Evolutionary conservation across 2,888 invertebrate species (phyloP), one percentile per base, ranked within the genome.

Genomic region (Hemaris fuciformis): DNA sequence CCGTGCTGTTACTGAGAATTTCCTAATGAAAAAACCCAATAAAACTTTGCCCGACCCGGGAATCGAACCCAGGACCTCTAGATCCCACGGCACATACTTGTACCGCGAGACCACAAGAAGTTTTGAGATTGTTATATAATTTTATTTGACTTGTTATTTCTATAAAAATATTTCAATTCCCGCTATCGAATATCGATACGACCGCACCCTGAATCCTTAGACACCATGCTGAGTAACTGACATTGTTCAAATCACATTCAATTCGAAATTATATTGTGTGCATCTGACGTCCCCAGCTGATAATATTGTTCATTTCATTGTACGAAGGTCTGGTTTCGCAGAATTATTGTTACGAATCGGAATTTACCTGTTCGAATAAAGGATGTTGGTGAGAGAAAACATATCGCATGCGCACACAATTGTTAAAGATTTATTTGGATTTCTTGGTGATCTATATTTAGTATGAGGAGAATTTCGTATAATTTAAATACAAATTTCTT

Each of bases 231-330:
- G 48, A 6, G 57, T 23, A 57, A 45, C 34, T 18, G 46, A 15
- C 46, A 57, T 46, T 46, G 38, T 57, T 46, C 38, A 38, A 34
- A 45, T 57, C 23, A 61, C 46, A 61, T 46, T 57, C 34, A 61
- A 61, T 57, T 46, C 25, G 46, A 45, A 18, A 48, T 60, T 48
- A 58, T 45, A 57, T 58, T 61, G 61, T 59, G 23, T 60, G 60
- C 25, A 13, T 61, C 23, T 61, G 61, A 48, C 61, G 46, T 18
- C 3, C 22, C 15, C 20, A 18, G 22, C 7, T 38, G 57, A 61
- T 57, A 57, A 38, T 57, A 61, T 41, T 58, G 46, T 61, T 45
- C 61, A 23, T 4, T n/a, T 57, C 61, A 41, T 46, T 46, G 15
- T 57, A 45, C 46, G 34, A 34, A 45, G 15, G n/a, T 34, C 1